Conservation (phyloP, 2,888 invertebrate species). For the Aleiodes alternator region DNA sequence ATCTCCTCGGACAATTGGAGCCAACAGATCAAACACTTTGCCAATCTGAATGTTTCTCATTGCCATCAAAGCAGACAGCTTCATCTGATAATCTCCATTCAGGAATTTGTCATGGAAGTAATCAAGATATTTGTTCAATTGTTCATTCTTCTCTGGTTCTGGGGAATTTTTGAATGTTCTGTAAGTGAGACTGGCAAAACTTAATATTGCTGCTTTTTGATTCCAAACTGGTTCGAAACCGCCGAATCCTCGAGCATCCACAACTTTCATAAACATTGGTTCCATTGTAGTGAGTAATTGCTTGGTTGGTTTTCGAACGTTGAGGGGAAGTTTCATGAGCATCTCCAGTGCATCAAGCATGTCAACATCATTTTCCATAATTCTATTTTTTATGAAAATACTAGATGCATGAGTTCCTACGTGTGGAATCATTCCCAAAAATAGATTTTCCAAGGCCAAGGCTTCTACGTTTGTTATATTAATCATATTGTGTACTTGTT, state of each 20-base stretch:
- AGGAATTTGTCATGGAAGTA: slow-evolving; percentile 28
- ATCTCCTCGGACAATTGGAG: slow-evolving; percentile 73
- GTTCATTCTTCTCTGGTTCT: neutral
- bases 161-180: neutral
- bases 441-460: slow-evolving; percentile 59
- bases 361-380: slow-evolving; percentile 68
- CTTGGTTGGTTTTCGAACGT: slow-evolving; percentile 73
- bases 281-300: slow-evolving; percentile 71
- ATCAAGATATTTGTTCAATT: neutral
- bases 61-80: slow-evolving; percentile 75
- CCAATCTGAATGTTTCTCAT: slow-evolving; percentile 75
- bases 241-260: slow-evolving; percentile 50
- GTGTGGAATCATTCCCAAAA: slow-evolving; percentile 75
- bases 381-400: slow-evolving; percentile 71
- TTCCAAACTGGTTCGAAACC: slow-evolving; percentile 60
- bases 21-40: slow-evolving; percentile 71
- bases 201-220: slow-evolving; percentile 60
- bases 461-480: slow-evolving; percentile 42
- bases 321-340: slow-evolving; percentile 73
- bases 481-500: slow-evolving; percentile 62
- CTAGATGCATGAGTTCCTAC: slow-evolving; percentile 75
- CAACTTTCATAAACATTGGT: slow-evolving; percentile 58
- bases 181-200: neutral
- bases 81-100: slow-evolving; percentile 67
- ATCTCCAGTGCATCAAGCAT: slow-evolving; percentile 67